These are phyloP conservation scores for Rhopalosiphum padi DNA, from an alignment of 1,140 invertebrate genomes.

Conservation along the genomic window DNA sequence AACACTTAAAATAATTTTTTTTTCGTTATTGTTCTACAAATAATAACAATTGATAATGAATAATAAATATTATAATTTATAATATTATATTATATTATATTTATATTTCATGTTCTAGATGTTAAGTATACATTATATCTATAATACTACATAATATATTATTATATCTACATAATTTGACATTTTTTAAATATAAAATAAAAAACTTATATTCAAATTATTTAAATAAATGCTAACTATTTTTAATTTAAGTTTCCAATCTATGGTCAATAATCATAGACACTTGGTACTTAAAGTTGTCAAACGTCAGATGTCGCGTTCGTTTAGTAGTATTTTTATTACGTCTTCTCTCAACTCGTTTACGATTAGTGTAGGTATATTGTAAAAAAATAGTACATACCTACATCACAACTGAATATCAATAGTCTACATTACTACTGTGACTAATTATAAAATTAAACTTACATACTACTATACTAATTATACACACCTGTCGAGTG, in stretches of 20 bases:
- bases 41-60: background rate
- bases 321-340: background rate
- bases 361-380: background rate
- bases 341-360: background rate
- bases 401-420: background rate
- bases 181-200: background rate
- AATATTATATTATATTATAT: background rate
- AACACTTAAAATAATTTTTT: background rate
- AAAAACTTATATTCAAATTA: background rate
- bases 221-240: background rate
- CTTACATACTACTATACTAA: background rate
- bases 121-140: too few relatives aligned
- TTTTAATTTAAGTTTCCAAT: background rate
- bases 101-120: too few relatives aligned
- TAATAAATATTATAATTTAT: too few relatives aligned
- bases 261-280: background rate
- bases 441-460: background rate
- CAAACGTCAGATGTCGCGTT: background rate
- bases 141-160: background rate
- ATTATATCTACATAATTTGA: background rate
- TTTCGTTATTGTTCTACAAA: background rate
- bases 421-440: constrained; percentile 10
- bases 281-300: background rate
- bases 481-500: background rate
- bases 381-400: background rate